phyloP scores from a whole-genome alignment of 2,888 invertebrate species.

The Spicauda simplicius region DNA sequence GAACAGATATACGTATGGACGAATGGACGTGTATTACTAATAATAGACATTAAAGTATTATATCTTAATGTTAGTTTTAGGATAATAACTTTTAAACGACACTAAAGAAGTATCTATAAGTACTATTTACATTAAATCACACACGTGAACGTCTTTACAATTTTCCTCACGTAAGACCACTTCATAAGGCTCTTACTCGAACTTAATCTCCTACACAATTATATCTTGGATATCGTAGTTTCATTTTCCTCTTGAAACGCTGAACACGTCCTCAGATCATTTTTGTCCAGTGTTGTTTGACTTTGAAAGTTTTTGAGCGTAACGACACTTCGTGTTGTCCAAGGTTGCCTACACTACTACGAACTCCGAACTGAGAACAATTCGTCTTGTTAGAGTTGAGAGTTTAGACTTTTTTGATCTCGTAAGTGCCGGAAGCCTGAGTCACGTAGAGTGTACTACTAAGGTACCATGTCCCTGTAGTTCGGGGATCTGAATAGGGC shows the following conservation, averaged over 20 bases:
- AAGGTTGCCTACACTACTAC: not conserved
- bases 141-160: not conserved
- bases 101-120: too few relatives aligned
- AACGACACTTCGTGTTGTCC: constrained; percentile 5
- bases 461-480: too few relatives aligned
- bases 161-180: not conserved
- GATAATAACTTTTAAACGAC: too few relatives aligned
- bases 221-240: not conserved
- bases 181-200: not conserved
- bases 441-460: too few relatives aligned
- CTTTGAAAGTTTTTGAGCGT: constrained; percentile 9
- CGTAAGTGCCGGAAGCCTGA: too few relatives aligned
- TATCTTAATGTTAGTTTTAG: too few relatives aligned
- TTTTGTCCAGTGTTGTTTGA: constrained; percentile 13
- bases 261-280: constrained; percentile 14
- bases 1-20: too few relatives aligned
- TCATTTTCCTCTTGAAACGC: constrained; percentile 9
- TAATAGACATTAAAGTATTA: too few relatives aligned
- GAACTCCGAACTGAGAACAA: not conserved
- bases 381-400: not conserved
- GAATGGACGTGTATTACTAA: too few relatives aligned
- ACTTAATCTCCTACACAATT: not conserved
- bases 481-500: too few relatives aligned
- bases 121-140: not conserved
- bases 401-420: too few relatives aligned